Evolutionary conservation across 2,113 vertebrate species (phyloP), one percentile per base, ranked within the genome.

Genomic region (Callipepla squamata): DNA sequence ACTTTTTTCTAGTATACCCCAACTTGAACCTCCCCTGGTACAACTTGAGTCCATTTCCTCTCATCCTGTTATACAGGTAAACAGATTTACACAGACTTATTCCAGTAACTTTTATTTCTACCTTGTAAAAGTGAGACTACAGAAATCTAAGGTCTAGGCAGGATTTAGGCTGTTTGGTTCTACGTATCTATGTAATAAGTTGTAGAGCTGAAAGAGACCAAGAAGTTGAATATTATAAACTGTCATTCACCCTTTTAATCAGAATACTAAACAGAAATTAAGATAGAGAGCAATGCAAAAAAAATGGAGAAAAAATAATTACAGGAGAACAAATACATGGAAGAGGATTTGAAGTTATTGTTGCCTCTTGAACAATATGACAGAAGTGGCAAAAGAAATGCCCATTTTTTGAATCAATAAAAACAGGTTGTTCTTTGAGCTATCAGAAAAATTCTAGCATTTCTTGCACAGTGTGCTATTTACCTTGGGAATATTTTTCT

Each of bases 251-350:
- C 19, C 16, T 70, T 86, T 69, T 66, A 59, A 58, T 42, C 15
- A 48, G n/a, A 80, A 68, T 30, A 83, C 32, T 50, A 85, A 68
- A 16, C 14, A 28, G 13, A 11, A 45, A 5, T 20, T 5, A 18
- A 61, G 62, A 26, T 40, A 15, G 11, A n/a, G 9, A 72, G 11
- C 69, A 77, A 69, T 58, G 7, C 11, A 62, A 36, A 83, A 68
- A 65, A 74, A 15, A 6, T 55, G 12, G 4, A 21, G 6, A 0
- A 20, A 8, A 14, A 57, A 73, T 50, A 51, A 2, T 19, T 13
- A 7, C 7, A 38, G 14, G 57, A 20, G 14, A 69, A 59, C 18
- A 62, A 25, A 25, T 48, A 23, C 15, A 70, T 32, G 48, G 23
- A 70, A 21, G 15, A 53, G 59, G 2, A 8, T 7, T 14, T 47